Evolutionary conservation across 2,888 invertebrate species (phyloP), one percentile per base, ranked within the genome.

Genomic region (Candidula unifasciata): DNA sequence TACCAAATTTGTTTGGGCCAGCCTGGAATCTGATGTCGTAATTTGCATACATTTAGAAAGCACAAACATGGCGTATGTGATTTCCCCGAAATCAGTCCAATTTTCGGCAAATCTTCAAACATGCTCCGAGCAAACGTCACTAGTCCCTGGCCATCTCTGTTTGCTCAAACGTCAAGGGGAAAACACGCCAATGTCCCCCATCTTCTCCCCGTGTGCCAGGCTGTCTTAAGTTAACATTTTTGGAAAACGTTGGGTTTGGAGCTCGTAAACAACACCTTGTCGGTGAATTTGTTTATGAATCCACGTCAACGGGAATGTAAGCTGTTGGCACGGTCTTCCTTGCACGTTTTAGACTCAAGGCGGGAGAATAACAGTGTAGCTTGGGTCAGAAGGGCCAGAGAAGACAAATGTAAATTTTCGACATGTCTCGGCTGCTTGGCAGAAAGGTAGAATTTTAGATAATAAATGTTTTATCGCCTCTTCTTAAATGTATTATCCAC

Each of bases 31-130:
- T 44, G 76, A 78, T 83, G 78, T 71, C 71, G 83, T 83, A 83
- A 83, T 83, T 83, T 83, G 83, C 83, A 83, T 83, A 79, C 83
- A 24, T 57, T 35, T 69, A 54, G 78, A 76, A n/a, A 57, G 60
- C 78, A 66, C 83, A 83, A 83, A 83, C 71, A 79, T 35, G 64
- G 60, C 35, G 71, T 71, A 79, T 78, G 83, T 83, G 83, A 78
- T 79, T 69, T 80, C 60, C 30, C 73, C 57, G 76, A 76, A 69
- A 76, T 80, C 69, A 87, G 83, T 74, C 74, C 85, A 60, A 82
- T 80, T 76, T 79, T 57, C 64, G 86, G 68, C 78, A 80, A 82
- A 80, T 77, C 74, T 73, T 79, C 80, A 73, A 79, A 74, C 79
- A 60, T 35, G 78, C 83, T 83, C 66, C 44, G 21, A 60, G 71